Percentiles rank a stretch among this genome's conserved stretches.
phyloP scores from a whole-genome alignment of 2,888 invertebrate species.

The Dynastes maya region DNA sequence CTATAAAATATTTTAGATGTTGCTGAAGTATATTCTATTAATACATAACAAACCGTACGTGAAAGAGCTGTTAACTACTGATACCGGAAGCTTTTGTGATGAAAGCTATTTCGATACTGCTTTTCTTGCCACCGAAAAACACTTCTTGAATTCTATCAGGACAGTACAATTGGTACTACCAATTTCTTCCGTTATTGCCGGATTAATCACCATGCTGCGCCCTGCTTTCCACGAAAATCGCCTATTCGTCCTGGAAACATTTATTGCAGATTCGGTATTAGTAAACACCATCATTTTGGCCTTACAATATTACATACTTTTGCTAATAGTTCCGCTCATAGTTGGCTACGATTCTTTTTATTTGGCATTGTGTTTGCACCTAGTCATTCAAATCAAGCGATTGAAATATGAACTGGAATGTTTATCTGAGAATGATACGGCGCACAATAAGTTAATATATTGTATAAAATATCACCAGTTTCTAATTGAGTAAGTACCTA shows the following conservation, averaged over 20 bases:
- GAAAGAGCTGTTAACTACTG: background rate
- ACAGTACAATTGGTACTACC: background rate
- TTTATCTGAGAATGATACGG: background rate
- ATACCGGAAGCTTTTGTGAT: background rate
- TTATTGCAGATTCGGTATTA: background rate
- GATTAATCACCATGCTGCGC: background rate
- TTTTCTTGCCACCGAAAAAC: background rate
- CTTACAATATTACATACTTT: background rate
- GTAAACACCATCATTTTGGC: background rate
- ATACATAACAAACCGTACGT: constrained; percentile 20
- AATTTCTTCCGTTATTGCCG: background rate
- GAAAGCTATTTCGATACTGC: background rate
- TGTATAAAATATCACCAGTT: constrained; percentile 11
- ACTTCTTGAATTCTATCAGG: background rate
- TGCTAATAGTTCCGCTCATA: background rate
- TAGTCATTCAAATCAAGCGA: background rate
- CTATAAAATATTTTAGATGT: background rate
- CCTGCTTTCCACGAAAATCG: background rate
- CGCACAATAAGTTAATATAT: background rate
- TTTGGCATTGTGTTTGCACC: background rate
- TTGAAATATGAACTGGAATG: background rate
- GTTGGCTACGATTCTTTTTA: constrained; percentile 20
- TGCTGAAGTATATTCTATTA: constrained; percentile 11
- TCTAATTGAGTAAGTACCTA: constrained; percentile 7
- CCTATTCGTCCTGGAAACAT: constrained; percentile 11